A percentile compares a stretch with the other conserved stretches of the same genome.
Evolutionary conservation across 2,113 vertebrate genomes (phyloP).

Genomic region (Thalassoma bifasciatum): DNA sequence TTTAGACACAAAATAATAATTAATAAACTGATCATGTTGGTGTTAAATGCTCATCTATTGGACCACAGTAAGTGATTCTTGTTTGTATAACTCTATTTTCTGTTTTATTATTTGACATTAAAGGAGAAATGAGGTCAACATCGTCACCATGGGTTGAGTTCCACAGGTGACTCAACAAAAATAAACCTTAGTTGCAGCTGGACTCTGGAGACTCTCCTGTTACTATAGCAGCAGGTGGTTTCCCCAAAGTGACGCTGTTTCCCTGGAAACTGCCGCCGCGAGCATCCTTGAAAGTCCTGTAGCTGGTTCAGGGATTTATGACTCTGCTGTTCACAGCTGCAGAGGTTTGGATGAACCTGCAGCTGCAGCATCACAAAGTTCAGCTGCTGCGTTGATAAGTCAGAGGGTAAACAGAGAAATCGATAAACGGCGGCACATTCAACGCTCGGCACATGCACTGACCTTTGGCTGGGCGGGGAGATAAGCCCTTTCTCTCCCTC

Average conservation of each 20-base stretch:
- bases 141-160: too few species aligned
- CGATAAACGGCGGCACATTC: constrained; percentile 28
- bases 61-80: too few species aligned
- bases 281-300: constrained; percentile 21
- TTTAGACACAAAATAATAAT: too few species aligned
- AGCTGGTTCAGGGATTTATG: constrained; percentile 24
- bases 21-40: too few species aligned
- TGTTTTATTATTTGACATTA: too few species aligned
- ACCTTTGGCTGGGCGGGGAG: constrained; percentile 69
- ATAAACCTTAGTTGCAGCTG: too few species aligned
- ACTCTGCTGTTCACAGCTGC: constrained; percentile 5
- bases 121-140: too few species aligned
- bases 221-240: constrained; percentile 29
- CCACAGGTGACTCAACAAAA: too few species aligned
- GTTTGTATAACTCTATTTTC: too few species aligned
- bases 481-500: constrained; percentile 50
- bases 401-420: constrained; percentile 53
- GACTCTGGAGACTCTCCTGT: constrained; percentile 21
- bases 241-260: constrained; percentile 10
- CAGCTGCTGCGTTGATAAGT: constrained; percentile 65
- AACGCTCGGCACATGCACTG: constrained; percentile 47
- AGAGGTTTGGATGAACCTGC: constrained; percentile 24
- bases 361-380: constrained; percentile 64
- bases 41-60: too few species aligned
- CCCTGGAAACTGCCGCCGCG: not conserved